Percentiles rank a stretch among this genome's conserved stretches.
Evolutionary conservation across 2,113 vertebrate species (phyloP).

Genomic region (Meles meles): DNA sequence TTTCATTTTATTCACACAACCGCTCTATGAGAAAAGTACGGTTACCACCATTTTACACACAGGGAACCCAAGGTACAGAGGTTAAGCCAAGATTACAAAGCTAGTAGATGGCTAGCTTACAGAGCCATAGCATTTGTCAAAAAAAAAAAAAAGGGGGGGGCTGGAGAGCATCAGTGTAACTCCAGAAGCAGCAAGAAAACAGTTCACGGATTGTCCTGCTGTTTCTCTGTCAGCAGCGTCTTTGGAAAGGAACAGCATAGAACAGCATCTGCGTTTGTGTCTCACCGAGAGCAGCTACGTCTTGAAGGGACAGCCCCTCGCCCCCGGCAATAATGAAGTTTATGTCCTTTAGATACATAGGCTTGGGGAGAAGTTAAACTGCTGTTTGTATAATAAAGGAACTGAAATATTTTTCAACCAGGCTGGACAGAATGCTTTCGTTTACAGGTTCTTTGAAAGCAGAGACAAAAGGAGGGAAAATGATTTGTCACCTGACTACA

Average conservation of each 20-base stretch:
- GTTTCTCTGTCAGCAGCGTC: no score
- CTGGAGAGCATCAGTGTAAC: not conserved
- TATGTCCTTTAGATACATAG: not conserved
- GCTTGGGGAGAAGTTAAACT: not conserved
- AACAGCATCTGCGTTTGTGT: fast-evolving
- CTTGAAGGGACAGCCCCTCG: not conserved
- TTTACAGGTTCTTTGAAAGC: not conserved
- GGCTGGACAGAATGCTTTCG: not conserved
- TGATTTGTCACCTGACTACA: not conserved
- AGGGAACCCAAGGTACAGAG: not conserved
- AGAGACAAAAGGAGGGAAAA: not conserved
- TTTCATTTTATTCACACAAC: not conserved
- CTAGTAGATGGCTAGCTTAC: not conserved
- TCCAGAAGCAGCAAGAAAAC: not conserved
- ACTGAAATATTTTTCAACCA: not conserved
- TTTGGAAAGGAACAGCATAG: not conserved
- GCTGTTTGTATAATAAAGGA: not conserved
- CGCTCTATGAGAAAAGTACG: not conserved
- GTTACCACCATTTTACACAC: not conserved
- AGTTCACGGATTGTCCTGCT: not conserved
- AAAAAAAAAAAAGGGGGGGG: no score
- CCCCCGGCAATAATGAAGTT: not conserved
- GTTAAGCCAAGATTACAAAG: not conserved
- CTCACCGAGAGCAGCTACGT: not conserved
- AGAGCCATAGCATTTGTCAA: no score